phyloP scores from a whole-genome alignment of 2,797 vertebrate genomes.

The Aquila chrysaetos region DNA sequence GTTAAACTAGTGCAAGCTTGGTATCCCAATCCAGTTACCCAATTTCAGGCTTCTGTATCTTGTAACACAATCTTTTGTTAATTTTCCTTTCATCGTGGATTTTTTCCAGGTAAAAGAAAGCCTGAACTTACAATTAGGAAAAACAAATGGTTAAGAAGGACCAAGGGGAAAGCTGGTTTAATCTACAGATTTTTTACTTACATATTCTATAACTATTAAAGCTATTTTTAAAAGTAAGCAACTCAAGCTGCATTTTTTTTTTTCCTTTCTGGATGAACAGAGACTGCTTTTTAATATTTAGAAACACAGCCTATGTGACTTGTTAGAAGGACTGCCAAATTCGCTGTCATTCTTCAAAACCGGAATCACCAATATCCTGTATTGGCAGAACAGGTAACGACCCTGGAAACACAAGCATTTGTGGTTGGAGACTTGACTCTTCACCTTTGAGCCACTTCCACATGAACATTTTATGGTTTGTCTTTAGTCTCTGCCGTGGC shows the following conservation, averaged over 20 bases:
- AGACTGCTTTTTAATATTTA: not conserved
- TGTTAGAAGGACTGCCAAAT: not conserved
- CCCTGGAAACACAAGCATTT: not conserved
- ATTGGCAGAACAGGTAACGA: not conserved
- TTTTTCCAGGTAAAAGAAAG: not conserved
- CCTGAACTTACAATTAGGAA: not conserved
- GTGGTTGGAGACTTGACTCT: not conserved
- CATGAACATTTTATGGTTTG: not conserved
- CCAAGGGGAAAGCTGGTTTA: not conserved
- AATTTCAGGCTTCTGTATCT: not conserved
- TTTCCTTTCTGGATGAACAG: not conserved
- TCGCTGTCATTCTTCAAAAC: not conserved
- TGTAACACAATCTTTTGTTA: not conserved
- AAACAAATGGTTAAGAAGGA: not conserved
- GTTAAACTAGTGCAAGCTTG: conserved; percentile 2
- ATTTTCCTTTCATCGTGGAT: not conserved
- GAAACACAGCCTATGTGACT: not conserved
- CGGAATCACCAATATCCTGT: not conserved
- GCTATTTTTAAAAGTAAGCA: not conserved
- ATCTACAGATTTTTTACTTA: not conserved
- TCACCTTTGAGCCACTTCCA: not conserved
- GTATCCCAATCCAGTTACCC: not conserved
- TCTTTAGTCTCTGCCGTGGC: not conserved
- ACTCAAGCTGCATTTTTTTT: not conserved
- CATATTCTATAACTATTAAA: not conserved